Base-by-base conservation (phyloP, 2,113 vertebrate genomes). In the Heterochromis multidens region DNA sequence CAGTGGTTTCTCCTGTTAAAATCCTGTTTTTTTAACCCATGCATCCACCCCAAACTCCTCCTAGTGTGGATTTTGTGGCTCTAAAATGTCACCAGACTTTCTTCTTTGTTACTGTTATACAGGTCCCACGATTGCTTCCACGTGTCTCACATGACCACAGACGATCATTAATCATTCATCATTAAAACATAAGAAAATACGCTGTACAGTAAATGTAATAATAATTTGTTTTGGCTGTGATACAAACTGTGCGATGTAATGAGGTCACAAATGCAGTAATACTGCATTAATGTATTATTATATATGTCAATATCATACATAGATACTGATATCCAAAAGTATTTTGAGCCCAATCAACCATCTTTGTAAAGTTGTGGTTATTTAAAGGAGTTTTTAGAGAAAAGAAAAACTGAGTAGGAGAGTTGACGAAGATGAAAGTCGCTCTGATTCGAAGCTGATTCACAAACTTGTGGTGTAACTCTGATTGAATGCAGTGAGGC, bases 381-480 rank as follows among this genome's bases (percentile, higher is more conserved):
- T 54, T 70, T 33, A 31, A 74, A 54, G 70, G 27, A 52, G 70
- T 54, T 74, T 74, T 9, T n/a, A 72, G 43, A 31, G 40, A 16
- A 27, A 4, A 16, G 0, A 31, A 25, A 60, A 29, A 43, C 17
- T 13, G 27, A 74, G 35, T 23, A 12, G 58, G 16, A 21, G 16
- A 57, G 25, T 4, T 65, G 79, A 76, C 19, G 43, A 11, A 1
- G 19, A 35, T 10, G 2, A 6, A 58, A 19, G 10, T 52, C 3
- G 27, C 67, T 77, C 13, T 82, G 85, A 77, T 63, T 89, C 84
- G 77, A 37, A 43, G 70, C 46, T 82, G 84, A 87, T 84, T 91
- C 87, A 65, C 40, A 25, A 25, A 43, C 76, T 58, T 33, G 52
- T 40, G 74, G 6, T 57, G 9, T 3, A 1, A 6, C 37, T 54